Percentiles rank a stretch among this genome's conserved stretches.
Evolutionary conservation across 2,888 invertebrate species (phyloP).

Genomic region (Drosophila lutescens): DNA sequence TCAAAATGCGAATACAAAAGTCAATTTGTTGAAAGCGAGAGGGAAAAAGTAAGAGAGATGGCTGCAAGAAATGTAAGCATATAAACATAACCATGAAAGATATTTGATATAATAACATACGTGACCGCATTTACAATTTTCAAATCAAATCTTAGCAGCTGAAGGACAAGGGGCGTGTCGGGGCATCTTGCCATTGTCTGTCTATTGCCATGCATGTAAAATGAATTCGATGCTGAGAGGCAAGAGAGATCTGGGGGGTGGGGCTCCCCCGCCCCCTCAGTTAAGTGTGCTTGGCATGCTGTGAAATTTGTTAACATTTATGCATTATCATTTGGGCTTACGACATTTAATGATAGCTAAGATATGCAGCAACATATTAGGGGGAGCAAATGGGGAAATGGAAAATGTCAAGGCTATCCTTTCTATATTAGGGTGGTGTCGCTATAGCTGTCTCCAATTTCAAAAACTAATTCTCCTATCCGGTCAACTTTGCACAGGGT

Average conservation of each 20-base stretch:
- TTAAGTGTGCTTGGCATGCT: conserved; percentile 44
- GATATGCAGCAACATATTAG: neutral
- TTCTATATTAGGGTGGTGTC: neutral
- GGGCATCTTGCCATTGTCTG: conserved; percentile 50
- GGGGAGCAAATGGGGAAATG: no score
- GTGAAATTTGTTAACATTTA: conserved; percentile 71
- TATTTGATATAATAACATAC: conserved; percentile 79
- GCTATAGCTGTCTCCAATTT: neutral
- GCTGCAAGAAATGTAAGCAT: conserved; percentile 39
- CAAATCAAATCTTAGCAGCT: conserved; percentile 66
- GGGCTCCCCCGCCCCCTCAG: neutral
- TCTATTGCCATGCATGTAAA: conserved; percentile 64
- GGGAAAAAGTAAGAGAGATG: neutral
- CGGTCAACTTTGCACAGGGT: no score
- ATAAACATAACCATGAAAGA: conserved; percentile 77
- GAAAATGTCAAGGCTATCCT: neutral
- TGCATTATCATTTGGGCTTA: conserved; percentile 59
- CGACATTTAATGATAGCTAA: conserved; percentile 40
- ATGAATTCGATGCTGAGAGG: conserved; percentile 58
- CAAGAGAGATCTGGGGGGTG: neutral
- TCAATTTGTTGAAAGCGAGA: conserved; percentile 64
- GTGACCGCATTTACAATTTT: conserved; percentile 78
- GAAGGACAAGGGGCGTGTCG: conserved; percentile 20
- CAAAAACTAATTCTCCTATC: neutral
- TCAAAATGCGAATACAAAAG: conserved; percentile 70